A percentile compares a stretch with the other conserved stretches of the same genome.
phyloP scores from a whole-genome alignment of 2,797 vertebrate genomes.

The Acanthurus leucopareius region DNA sequence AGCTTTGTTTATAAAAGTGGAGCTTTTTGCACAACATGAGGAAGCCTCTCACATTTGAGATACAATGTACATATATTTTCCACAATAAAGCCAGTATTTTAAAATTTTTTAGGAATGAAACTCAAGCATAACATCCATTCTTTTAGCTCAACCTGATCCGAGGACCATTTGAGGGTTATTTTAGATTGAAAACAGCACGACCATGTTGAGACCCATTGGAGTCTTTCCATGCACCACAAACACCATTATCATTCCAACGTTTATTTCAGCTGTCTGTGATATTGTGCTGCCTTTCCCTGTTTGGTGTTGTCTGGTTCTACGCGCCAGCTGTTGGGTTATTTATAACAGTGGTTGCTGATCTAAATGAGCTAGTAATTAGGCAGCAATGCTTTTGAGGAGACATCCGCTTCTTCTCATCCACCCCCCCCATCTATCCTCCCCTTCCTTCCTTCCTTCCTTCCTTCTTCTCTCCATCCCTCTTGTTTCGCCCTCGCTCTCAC shows the following conservation, averaged over 20 bases:
- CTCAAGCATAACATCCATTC: slow-evolving; percentile 36
- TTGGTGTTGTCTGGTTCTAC: slow-evolving; percentile 79
- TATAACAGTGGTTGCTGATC: slow-evolving; percentile 80
- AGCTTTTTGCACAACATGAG: background rate
- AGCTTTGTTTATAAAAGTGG: background rate
- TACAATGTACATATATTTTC: slow-evolving; percentile 10
- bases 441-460: background rate
- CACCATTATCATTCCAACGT: slow-evolving; percentile 73
- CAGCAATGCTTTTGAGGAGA: slow-evolving; percentile 79
- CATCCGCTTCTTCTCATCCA: slow-evolving; percentile 67
- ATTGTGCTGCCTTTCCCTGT: slow-evolving; percentile 73
- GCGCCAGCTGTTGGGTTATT: slow-evolving; percentile 85
- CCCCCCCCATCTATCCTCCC: slow-evolving; percentile 38
- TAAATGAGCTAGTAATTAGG: slow-evolving; percentile 85
- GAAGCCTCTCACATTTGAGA: background rate
- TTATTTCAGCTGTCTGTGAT: slow-evolving; percentile 71
- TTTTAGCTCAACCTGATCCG: slow-evolving; percentile 37
- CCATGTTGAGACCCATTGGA: slow-evolving; percentile 66
- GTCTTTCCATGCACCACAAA: slow-evolving; percentile 51
- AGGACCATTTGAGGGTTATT: slow-evolving; percentile 37
- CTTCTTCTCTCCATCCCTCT: slow-evolving; percentile 29
- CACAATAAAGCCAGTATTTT: background rate
- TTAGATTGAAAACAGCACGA: slow-evolving; percentile 61
- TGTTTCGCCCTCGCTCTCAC: slow-evolving; percentile 39
- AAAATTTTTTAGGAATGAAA: slow-evolving; percentile 9